Evolutionary conservation across 2,888 invertebrate genomes (phyloP).

Genomic region (Colletes collaris): DNA sequence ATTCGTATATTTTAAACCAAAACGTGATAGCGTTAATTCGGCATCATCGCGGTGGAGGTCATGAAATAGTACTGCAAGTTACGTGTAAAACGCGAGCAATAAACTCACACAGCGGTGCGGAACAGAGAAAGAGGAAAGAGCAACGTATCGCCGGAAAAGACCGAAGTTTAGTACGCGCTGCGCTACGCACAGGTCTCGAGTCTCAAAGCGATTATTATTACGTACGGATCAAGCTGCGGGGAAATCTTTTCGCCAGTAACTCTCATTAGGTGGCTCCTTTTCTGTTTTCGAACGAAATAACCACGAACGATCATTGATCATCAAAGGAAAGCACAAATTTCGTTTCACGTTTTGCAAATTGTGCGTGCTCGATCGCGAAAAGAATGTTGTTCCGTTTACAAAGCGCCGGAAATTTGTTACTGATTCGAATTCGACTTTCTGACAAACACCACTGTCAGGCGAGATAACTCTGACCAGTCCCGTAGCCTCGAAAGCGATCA

Average conservation of each 20-base stretch:
- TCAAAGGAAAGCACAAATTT: not conserved
- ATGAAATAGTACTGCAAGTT: conserved; percentile 1
- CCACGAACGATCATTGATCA: not conserved
- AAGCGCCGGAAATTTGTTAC: not conserved
- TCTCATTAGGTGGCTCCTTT: conserved; percentile 41
- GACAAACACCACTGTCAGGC: conserved; percentile 42
- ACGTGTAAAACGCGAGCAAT: not conserved
- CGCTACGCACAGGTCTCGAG: conserved; percentile 15
- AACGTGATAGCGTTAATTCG: conserved; percentile 15
- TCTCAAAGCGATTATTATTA: conserved; percentile 38
- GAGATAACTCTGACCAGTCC: conserved; percentile 48
- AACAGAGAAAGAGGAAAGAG: not conserved
- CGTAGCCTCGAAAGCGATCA: conserved; percentile 54
- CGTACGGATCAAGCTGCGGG: conserved; percentile 21
- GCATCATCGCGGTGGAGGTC: conserved; percentile 13
- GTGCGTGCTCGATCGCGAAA: no score
- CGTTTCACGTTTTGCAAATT: not conserved
- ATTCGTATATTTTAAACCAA: conserved; percentile 23
- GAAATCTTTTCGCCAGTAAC: conserved; percentile 42
- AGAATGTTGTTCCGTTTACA: no score
- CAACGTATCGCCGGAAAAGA: conserved; percentile 18
- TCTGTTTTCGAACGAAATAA: not conserved
- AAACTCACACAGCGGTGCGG: not conserved
- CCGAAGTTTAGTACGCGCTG: conserved; percentile 34
- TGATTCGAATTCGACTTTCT: conserved; percentile 2